Evolutionary conservation across 2,113 vertebrate species (phyloP).

Genomic region (Stictonetta naevosa): DNA sequence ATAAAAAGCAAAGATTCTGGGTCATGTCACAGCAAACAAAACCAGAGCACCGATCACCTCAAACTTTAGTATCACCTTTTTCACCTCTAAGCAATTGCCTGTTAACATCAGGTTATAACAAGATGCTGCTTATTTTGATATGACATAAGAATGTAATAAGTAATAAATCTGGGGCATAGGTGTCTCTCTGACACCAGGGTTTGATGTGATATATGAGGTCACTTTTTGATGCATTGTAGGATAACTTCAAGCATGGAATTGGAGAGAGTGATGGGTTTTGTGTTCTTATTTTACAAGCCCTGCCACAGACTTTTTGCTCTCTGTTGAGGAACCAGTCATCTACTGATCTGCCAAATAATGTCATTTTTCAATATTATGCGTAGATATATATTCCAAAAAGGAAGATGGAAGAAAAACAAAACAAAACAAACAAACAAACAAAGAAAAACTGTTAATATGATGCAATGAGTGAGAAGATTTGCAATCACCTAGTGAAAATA

Average conservation of each 20-base stretch:
- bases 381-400: background rate
- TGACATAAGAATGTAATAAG: background rate
- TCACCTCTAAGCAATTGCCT: background rate
- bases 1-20: background rate
- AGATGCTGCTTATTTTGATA: background rate
- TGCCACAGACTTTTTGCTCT: background rate
- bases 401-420: background rate
- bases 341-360: background rate
- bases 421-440: too few species aligned
- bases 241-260: background rate
- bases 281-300: background rate
- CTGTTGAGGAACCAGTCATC: background rate
- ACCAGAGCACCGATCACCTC: background rate
- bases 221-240: background rate
- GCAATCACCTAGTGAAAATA: background rate
- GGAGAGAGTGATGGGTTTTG: background rate
- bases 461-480: background rate
- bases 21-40: background rate
- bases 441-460: accelerated
- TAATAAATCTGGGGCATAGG: background rate
- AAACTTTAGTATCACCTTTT: background rate
- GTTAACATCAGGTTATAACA: background rate
- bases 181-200: background rate
- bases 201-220: background rate
- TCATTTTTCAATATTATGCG: background rate